phyloP scores from a whole-genome alignment of 1,140 invertebrate species.

The Drosophila cardini region DNA sequence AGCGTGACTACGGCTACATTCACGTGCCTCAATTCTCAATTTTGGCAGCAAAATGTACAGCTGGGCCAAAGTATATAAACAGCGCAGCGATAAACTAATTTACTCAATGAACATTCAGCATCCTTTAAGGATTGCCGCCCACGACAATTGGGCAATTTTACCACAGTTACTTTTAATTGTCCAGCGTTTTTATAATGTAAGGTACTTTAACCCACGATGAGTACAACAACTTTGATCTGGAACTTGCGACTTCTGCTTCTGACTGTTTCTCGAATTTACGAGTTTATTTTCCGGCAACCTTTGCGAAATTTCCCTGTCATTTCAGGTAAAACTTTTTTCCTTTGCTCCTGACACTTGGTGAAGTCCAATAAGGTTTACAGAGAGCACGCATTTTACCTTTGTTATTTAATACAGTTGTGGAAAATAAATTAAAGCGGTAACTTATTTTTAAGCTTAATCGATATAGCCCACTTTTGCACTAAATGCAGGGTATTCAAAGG shows the following conservation, averaged over 20 bases:
- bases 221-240: constrained; percentile 37
- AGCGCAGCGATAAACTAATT: constrained; percentile 52
- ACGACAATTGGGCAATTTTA: constrained; percentile 13
- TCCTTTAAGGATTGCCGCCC: constrained; percentile 15
- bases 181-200: constrained; percentile 37
- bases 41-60: constrained; percentile 15
- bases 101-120: not conserved
- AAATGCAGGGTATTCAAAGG: constrained; percentile 20
- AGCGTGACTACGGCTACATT: not conserved
- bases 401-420: too few species aligned
- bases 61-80: constrained; percentile 37
- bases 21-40: constrained; percentile 1
- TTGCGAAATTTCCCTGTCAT: not conserved
- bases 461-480: too few species aligned
- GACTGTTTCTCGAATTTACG: constrained; percentile 10
- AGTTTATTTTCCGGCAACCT: constrained; percentile 7
- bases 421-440: too few species aligned
- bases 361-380: too few species aligned
- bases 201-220: constrained; percentile 21
- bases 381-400: too few species aligned
- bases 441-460: too few species aligned
- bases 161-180: constrained; percentile 40
- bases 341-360: not conserved
- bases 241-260: constrained; percentile 22
- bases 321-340: constrained; percentile 12